Conservation (phyloP, 2,888 invertebrate genomes). For the Drosophila aldrichi region DNA sequence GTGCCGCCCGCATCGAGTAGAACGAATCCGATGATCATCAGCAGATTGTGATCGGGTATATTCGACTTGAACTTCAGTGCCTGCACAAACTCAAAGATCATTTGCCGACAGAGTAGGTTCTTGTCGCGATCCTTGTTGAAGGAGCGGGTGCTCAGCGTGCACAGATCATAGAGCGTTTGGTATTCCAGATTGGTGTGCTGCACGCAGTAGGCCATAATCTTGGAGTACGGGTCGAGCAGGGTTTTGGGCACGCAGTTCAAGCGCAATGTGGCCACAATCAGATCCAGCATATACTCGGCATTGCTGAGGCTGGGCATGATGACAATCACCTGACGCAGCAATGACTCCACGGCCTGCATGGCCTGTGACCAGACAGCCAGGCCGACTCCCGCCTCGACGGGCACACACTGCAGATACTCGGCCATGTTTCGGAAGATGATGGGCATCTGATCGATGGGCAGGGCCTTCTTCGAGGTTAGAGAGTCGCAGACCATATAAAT, state of each 20-base stretch:
- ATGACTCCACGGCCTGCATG: conserved; percentile 93
- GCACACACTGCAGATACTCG: conserved; percentile 96
- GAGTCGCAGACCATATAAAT: conserved; percentile 93
- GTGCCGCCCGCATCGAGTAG: conserved; percentile 97
- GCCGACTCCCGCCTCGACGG: conserved; percentile 91
- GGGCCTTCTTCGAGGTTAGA: conserved; percentile 91
- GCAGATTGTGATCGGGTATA: conserved; percentile 97
- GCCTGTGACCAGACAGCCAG: conserved; percentile 92
- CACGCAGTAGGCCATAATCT: conserved; percentile 96
- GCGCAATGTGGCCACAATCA: conserved; percentile 92
- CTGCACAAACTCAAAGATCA: conserved; percentile 97
- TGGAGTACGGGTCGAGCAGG: conserved; percentile 97
- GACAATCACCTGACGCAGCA: conserved; percentile 92
- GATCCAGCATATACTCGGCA: conserved; percentile 89
- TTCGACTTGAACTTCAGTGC: conserved; percentile 97
- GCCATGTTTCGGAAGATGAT: conserved; percentile 96
- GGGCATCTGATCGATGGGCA: conserved; percentile 90
- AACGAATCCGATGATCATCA: conserved; percentile 94
- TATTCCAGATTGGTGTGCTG: conserved; percentile 94
- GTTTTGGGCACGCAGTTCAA: conserved; percentile 91
- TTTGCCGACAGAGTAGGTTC: conserved; percentile 94
- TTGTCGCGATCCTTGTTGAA: conserved; percentile 97
- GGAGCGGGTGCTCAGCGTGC: conserved; percentile 94
- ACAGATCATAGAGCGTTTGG: conserved; percentile 93
- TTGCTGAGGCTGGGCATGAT: conserved; percentile 90